Conservation (phyloP, 2,113 vertebrate species). For the Hylia prasina region DNA sequence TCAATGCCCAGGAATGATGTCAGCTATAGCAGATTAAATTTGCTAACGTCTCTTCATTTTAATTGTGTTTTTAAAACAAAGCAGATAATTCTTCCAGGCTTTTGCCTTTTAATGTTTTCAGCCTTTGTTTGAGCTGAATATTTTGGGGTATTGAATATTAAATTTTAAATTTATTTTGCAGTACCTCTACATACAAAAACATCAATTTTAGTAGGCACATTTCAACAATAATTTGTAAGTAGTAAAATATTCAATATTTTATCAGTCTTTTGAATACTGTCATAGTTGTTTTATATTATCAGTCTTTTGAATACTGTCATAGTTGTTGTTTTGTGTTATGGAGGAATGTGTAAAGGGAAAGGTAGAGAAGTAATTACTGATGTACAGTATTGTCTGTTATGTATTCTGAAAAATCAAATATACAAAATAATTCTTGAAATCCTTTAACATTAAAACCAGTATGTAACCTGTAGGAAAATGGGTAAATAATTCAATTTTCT, state of each 20-base stretch:
- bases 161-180: not conserved
- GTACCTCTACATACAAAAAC: not conserved
- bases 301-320: not conserved
- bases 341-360: not conserved
- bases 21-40: constrained; percentile 57
- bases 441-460: not conserved
- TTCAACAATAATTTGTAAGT: constrained; percentile 5
- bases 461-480: not conserved
- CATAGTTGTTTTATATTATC: not conserved
- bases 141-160: not conserved
- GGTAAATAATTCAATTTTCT: not conserved
- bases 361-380: not conserved
- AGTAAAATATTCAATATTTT: not conserved
- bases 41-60: constrained; percentile 40
- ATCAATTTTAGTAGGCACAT: not conserved
- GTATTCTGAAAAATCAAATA: not conserved
- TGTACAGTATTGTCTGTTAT: not conserved
- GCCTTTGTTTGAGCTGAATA: not conserved
- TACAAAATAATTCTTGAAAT: not conserved
- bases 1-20: constrained; percentile 50
- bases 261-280: not conserved
- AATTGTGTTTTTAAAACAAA: constrained; percentile 46
- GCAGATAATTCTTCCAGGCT: constrained; percentile 28
- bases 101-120: constrained; percentile 20
- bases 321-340: not conserved